Conservation (phyloP, 2,113 vertebrate species). For the Gymnogyps californianus region DNA sequence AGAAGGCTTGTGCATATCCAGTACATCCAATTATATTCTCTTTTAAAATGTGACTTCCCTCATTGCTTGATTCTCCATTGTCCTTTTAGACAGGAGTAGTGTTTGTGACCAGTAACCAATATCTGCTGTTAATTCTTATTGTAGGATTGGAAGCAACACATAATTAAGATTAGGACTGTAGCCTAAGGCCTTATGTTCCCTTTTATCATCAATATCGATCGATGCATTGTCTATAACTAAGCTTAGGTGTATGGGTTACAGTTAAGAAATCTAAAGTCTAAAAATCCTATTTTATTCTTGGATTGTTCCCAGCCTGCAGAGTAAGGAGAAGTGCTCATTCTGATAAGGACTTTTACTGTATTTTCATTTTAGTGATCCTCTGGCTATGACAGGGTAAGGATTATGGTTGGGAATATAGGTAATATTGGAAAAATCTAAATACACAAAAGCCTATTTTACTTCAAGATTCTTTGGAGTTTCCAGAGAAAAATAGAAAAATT, state of each 20-base stretch:
- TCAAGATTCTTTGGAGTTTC: background rate
- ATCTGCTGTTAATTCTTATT: background rate
- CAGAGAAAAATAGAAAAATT: background rate
- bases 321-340: background rate
- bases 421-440: background rate
- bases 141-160: background rate
- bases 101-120: background rate
- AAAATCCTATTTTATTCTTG: background rate
- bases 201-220: background rate
- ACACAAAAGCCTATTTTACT: background rate
- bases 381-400: background rate
- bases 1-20: background rate
- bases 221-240: background rate
- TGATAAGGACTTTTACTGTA: background rate
- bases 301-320: background rate
- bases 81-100: background rate
- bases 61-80: background rate
- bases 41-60: background rate
- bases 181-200: background rate
- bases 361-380: background rate
- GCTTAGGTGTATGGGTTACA: background rate
- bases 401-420: background rate
- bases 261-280: background rate
- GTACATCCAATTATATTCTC: background rate
- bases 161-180: background rate